Base-by-base conservation (phyloP, 2,113 vertebrate species). In the Rostratula benghalensis region DNA sequence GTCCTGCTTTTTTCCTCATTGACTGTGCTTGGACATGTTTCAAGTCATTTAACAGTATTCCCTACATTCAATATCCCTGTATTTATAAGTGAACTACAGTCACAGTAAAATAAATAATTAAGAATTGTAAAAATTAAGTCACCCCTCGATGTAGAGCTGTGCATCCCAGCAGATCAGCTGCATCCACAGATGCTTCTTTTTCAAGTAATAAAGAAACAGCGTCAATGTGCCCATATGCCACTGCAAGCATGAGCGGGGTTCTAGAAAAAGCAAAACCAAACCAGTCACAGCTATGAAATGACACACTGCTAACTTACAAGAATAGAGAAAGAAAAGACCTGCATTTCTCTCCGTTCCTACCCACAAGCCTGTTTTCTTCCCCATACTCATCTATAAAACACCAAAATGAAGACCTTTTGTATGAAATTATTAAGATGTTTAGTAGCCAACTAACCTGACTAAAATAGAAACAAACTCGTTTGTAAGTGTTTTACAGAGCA, bases 131-230 rank as follows among this genome's bases (percentile, higher is more conserved):
- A 94, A 81, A 53, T 67, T 3, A 87, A 65, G 93, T 97, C 91
- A 99, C 99, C 98, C 99, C 99, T 93, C 99, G 98, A 95, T 99
- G 99, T 97, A 99, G 98, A 41, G 99, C 99, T 8, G 99, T 99
- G 86, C 99, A 98, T 64, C 99, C 99, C 89, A 99, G 98, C n/a
- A 97, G 83, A 95, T 99, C 99, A 10, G 98, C 98, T 48, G 98
- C 85, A 93, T 99, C 98, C 64, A 99, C 98, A 39, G 97, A 98
- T 33, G 99, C 99, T 75, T 99, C 99, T 82, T 99, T 98, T 98
- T 99, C 99, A 97, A 99, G 98, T 98, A 99, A 98, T 96, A 99
- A 97, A 11, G 99, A 98, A 93, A 99, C 99, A 17, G 98, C 99
- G 79, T 99, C 99, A 7, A 99, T 98, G 53, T 99, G 99, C 71